Conservation (phyloP, 2,888 invertebrate genomes). For the Epinotia demarniana region DNA sequence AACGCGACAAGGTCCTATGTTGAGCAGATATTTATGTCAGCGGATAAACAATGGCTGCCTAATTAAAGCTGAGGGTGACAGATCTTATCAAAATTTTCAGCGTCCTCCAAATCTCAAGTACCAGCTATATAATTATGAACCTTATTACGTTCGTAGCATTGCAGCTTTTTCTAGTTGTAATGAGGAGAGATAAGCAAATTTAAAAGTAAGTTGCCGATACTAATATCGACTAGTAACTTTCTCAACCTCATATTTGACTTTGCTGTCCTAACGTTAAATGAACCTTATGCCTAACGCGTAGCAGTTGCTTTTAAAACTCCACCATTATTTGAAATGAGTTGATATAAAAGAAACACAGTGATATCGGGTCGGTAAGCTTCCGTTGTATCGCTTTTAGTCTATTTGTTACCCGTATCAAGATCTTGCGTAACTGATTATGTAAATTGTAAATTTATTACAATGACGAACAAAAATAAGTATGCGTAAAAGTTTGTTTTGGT, state of each 20-base stretch:
- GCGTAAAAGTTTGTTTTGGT: slow-evolving; percentile 13
- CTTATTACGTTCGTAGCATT: background rate
- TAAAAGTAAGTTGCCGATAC: slow-evolving; percentile 11
- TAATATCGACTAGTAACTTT: background rate
- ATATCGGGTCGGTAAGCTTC: slow-evolving; percentile 58
- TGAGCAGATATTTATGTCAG: slow-evolving; percentile 33
- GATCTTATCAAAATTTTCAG: slow-evolving; percentile 61
- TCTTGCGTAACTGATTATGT: slow-evolving; percentile 66
- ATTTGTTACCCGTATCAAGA: slow-evolving; percentile 72
- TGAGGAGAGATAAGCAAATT: background rate
- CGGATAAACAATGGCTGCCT: slow-evolving; percentile 48
- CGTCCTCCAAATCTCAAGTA: background rate
- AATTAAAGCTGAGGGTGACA: slow-evolving; percentile 64
- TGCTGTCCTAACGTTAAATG: background rate
- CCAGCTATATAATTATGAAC: background rate
- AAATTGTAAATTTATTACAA: slow-evolving; percentile 48
- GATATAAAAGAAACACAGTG: background rate
- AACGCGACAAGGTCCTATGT: slow-evolving; percentile 30
- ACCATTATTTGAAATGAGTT: background rate
- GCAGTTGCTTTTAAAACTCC: background rate
- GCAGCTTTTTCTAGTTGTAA: background rate
- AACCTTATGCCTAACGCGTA: background rate
- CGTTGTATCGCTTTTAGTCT: slow-evolving; percentile 69
- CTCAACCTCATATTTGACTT: background rate
- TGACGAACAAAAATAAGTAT: slow-evolving; percentile 12